These are phyloP conservation scores for Sclerurus mexicanus DNA, from an alignment of 2,113 vertebrate species.

Conservation along the genomic window DNA sequence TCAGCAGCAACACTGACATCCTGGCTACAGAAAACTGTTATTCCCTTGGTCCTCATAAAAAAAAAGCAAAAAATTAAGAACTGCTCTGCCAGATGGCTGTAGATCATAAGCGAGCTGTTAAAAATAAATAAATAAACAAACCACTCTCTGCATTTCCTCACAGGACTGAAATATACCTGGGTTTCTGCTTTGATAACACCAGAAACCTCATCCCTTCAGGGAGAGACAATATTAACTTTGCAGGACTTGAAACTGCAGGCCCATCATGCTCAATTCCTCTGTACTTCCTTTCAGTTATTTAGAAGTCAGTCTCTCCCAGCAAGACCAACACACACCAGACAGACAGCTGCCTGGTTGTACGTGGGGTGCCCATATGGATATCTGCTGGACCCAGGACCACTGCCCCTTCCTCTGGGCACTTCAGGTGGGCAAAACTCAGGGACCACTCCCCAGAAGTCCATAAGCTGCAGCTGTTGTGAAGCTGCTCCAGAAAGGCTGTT, in stretches of 20 bases:
- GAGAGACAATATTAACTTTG: neutral
- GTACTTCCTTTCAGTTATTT: neutral
- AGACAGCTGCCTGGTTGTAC: accelerated
- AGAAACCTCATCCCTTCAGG: neutral
- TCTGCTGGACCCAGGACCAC: neutral
- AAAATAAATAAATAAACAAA: neutral
- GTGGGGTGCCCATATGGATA: accelerated
- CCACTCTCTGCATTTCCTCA: neutral
- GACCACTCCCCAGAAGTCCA: accelerated
- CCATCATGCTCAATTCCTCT: neutral
- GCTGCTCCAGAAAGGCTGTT: neutral
- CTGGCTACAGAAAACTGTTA: neutral
- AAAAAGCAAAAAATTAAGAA: neutral
- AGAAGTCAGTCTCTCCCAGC: neutral
- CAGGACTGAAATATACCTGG: neutral
- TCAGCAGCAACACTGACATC: neutral
- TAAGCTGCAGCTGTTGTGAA: neutral
- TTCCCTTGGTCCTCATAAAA: neutral
- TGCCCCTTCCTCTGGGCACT: neutral
- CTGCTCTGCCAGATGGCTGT: neutral
- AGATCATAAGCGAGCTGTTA: neutral
- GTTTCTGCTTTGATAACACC: neutral
- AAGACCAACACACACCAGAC: neutral
- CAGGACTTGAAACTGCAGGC: neutral
- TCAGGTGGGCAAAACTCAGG: neutral